These are phyloP conservation scores for Timema podura DNA, from an alignment of 2,888 invertebrate species.

Conservation along the genomic window DNA sequence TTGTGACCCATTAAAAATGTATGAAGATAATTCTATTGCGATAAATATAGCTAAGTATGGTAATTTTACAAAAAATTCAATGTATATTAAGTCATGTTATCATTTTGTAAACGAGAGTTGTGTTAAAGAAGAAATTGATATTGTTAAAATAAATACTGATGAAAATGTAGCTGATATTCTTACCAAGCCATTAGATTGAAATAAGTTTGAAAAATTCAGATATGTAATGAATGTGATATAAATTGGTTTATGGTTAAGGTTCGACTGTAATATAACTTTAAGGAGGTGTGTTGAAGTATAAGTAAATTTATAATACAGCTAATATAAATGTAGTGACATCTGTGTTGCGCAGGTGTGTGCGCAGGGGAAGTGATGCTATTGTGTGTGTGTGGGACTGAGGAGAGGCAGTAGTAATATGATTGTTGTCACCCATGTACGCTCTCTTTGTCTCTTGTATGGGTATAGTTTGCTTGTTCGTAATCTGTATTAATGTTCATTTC, in stretches of 20 bases:
- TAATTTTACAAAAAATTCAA: neutral
- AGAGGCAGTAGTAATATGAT: no score
- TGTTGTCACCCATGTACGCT: no score
- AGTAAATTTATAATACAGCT: no score
- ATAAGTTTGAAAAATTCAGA: conserved; percentile 5
- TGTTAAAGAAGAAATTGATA: neutral
- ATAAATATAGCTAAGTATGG: neutral
- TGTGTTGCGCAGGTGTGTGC: no score
- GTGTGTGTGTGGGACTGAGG: no score
- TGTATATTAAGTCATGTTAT: neutral
- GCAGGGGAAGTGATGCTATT: no score
- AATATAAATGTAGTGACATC: no score
- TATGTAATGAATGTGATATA: neutral
- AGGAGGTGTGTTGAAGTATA: no score
- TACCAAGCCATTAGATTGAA: neutral
- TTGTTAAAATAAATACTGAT: neutral
- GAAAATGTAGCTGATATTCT: neutral
- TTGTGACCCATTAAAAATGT: neutral
- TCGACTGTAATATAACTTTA: no score
- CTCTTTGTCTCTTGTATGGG: no score
- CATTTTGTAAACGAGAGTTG: neutral
- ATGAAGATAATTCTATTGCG: neutral
- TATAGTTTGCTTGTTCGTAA: no score
- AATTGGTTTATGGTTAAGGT: neutral
- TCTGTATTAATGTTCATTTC: no score